Evolutionary conservation across 2,797 vertebrate genomes (phyloP), one percentile per base, ranked within the genome.

Genomic region (Manis javanica): DNA sequence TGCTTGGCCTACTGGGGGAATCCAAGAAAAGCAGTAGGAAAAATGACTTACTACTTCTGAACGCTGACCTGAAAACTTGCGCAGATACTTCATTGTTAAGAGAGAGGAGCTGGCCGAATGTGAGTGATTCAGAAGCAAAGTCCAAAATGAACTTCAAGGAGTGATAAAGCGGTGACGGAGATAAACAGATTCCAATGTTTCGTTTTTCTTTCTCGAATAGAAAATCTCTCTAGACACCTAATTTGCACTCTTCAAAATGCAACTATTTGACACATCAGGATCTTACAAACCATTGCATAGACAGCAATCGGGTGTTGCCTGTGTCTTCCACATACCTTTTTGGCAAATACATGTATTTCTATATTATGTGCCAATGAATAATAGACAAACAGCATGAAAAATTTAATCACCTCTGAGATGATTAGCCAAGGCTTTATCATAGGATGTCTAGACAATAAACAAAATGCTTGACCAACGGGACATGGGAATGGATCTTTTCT

Each of bases 21-120:
- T 97, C 96, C 97, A 97, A 97, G 96, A 94, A 96, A 96, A 96
- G 91, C 92, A 95, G 74, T n/a, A 64, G 42, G 69, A 64, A 84
- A 93, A 88, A 92, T 93, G 95, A 97, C 96, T 97, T 91, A 86
- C 59, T 89, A 46, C 96, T 71, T 92, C 74, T 42, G 42, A 78
- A 71, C 0, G 3, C n/a, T 87, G 89, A 94, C 93, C 83, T 87
- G 83, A 91, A 46, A 71, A 90, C 37, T 23, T 87, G 4, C 4
- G 57, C 16, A 46, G 82, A 94, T 69, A 46, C 74, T 61, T 95
- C 84, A 85, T 0, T 11, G 11, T 63, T 87, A 63, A 63, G 78
- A 92, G 66, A n/a, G 37, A n/a, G 61, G 66, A 69, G 19, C 55
- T 57, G 78, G 87, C n/a, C 26, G n/a, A 77, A 37, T 4, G 8